Evolutionary conservation across 1,140 invertebrate species (phyloP), one percentile per base, ranked within the genome.

Genomic region (Forficula auricularia): DNA sequence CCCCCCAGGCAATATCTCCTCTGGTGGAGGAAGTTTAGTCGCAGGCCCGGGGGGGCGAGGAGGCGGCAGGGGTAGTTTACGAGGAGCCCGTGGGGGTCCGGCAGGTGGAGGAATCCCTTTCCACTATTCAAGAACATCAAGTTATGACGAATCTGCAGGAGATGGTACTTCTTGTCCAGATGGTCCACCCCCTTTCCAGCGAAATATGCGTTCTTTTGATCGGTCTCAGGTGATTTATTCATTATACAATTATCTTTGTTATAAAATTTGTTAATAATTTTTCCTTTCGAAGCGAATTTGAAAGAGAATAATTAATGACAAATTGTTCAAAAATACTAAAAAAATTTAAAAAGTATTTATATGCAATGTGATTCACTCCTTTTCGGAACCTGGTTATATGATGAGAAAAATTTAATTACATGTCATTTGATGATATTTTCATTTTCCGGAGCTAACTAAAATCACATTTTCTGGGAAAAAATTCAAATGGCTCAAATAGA

Each of bases 31-130:
- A 27, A 27, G 22, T 27, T 27, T 27, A 27, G 10, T 10, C 22
- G 10, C 22, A 27, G 22, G 37, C n/a, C 15, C 34, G n/a, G 31
- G 44, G 59, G 60, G 42, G 52, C 64, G 68, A 61, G 75, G 76
- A 32, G 68, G 68, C 51, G 72, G 71, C 54, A 59, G 70, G 37
- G 67, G 65, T 31, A 60, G 70, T 50, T 67, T 66, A 19, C 63
- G 64, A 44, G 61, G 71, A 54, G 22, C 22, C 10, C 64, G 70
- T 48, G 66, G 71, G 45, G 58, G 60, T 46, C 4, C 10, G 4
- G 22, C 4, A 27, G 10, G 22, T 27, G 22, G 22, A 27, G 22
- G 22, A 4, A 27, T 27, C 4, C 59, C 64, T 16, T 69, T 68
- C 37, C 60, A 67, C 37, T 66, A 70, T 47, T 63, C 68, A 35